Base-by-base conservation (phyloP, 1,140 invertebrate genomes). In the Lepidurus packardi region DNA sequence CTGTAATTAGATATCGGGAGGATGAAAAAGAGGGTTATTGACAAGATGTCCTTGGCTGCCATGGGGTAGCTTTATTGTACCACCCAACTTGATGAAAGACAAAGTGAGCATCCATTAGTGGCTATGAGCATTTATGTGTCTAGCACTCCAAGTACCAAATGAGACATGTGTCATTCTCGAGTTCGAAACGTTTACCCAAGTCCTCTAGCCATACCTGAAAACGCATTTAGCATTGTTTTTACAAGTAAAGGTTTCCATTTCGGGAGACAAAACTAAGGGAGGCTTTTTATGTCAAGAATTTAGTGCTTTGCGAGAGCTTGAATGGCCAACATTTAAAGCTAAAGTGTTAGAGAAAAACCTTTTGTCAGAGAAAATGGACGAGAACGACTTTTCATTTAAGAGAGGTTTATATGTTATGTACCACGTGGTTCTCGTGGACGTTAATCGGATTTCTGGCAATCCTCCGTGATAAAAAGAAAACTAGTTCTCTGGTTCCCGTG, bases 41-140 rank as follows among this genome's bases (percentile, higher is more conserved):
- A 65, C 13, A 65, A 65, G 21, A 65, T 13, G 53, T 65, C 4
- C 7, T n/a, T n/a, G 53, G 53, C 3, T 65, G 53, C 53, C 53
- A 65, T 7, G 7, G 53, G 21, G 21, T 21, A 21, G 16, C 21
- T 65, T 21, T 65, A 21, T 65, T 65, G 13, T 7, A 13, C 21
- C 21, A 7, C 53, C 6, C 21, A 21, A 65, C n/a, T 65, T 65
- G 53, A 65, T 21, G 21, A 65, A 65, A 65, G 53, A 65, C 53
- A 65, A 65, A 21, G 53, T 65, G 21, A n/a, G 34, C 34, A 34
- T 65, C 53, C 53, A 65, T 65, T 65, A 65, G 53, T 65, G 53
- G 53, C 13, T 65, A 13, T 65, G 53, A 65, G 13, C 53, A 65
- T 65, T 65, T 65, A 65, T 65, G 53, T 65, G 53, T 65, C 53